Evolutionary conservation across 2,888 invertebrate species (phyloP), one percentile per base, ranked within the genome.

Genomic region (Ormyrus rosae): DNA sequence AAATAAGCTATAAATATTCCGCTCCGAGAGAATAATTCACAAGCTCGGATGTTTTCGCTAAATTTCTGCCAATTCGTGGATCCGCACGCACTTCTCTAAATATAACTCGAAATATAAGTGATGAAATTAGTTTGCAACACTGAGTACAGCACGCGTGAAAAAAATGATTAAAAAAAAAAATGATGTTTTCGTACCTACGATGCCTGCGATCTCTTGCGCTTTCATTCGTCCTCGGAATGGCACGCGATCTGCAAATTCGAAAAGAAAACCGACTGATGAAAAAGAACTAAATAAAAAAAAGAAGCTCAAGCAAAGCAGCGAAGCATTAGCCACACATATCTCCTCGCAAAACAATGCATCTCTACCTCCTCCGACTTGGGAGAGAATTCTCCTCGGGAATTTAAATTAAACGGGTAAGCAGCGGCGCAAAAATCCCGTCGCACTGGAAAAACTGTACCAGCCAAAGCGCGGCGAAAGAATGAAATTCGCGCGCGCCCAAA

Each of bases 161-260:
- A 78, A 78, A 82, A 82, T 80, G 80, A 74, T 69, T 19, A 34
- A 67, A 48, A 56, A 82, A 80, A 80, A 80, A 82, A 82, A 82
- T 13, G 46, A 13, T 75, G 2, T 68, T 76, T 34, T 77, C 82
- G 78, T 82, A 82, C 82, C 82, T 82, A 82, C 82, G 82, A 72
- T 71, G 50, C 34, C 68, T 69, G 71, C 82, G 80, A 74, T 82
- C 80, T 80, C 78, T 80, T 71, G 80, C 72, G 70, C 68, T 82
- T 82, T 82, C 78, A 45, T 58, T 74, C 63, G 80, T 80, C 80
- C 82, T 80, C 68, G 80, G 80, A 60, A 78, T 80, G 74, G 78
- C 80, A 56, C 82, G 82, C 70, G 80, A 82, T 82, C 82, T 82
- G 82, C 56, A 82, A 82, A 82, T 82, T 69, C 73, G 64, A 82